These are phyloP conservation scores for Periophthalmus modestus DNA, from an alignment of 2,113 vertebrate species.

Conservation along the genomic window DNA sequence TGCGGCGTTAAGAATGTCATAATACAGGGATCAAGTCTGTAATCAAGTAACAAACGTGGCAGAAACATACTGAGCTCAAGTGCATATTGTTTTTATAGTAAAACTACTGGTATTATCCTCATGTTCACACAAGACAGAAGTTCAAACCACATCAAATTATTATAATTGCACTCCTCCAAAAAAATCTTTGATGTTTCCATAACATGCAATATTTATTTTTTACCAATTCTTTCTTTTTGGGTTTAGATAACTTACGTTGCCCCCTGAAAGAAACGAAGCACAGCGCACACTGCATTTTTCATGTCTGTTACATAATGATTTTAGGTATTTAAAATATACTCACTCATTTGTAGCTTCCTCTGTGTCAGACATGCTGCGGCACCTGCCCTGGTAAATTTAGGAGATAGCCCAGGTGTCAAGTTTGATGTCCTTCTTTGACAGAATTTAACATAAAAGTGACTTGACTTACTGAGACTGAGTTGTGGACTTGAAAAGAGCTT, in stretches of 20 bases:
- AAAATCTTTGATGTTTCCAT: not conserved
- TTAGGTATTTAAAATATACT: conserved; percentile 66
- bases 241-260: conserved; percentile 80
- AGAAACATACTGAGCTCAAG: conserved; percentile 11
- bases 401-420: not conserved
- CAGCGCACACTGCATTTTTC: not conserved
- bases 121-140: conserved; percentile 5
- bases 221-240: not conserved
- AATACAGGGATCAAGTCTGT: conserved; percentile 27
- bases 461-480: conserved; percentile 59
- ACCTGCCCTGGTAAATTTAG: conserved; percentile 39
- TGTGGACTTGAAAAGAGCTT: conserved; percentile 25
- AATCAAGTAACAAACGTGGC: conserved; percentile 41
- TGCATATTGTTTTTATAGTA: conserved; percentile 30
- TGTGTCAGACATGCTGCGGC: conserved; percentile 82
- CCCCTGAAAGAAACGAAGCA: conserved; percentile 73
- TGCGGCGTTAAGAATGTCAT: conserved; percentile 22
- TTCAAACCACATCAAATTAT: conserved; percentile 14
- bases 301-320: not conserved
- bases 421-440: not conserved
- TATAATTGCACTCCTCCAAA: no score
- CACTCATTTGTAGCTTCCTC: conserved; percentile 85
- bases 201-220: conserved; percentile 11
- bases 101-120: conserved; percentile 24
- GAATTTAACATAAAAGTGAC: not conserved